These are phyloP conservation scores for Geopemphigus sp. DNA, from an alignment of 1,140 invertebrate species.

Conservation along the genomic window DNA sequence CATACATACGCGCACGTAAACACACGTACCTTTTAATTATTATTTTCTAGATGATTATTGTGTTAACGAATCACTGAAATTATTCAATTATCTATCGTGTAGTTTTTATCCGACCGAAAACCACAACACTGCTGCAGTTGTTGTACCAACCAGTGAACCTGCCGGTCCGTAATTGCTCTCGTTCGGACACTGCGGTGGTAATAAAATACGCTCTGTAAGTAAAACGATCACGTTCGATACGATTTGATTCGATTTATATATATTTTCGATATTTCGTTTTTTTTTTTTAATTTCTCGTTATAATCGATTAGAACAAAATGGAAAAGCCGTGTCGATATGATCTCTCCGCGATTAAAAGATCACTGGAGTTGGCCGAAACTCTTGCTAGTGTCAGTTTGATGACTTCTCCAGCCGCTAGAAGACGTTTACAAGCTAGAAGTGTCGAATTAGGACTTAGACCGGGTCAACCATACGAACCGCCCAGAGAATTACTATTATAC, in stretches of 20 bases:
- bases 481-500: conserved; percentile 64
- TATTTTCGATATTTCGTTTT: too few species aligned
- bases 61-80: not conserved
- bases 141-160: not conserved
- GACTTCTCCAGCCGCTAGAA: conserved; percentile 60
- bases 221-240: not conserved
- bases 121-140: not conserved
- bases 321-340: conserved; percentile 43
- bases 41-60: not conserved
- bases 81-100: not conserved
- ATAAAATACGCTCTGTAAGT: not conserved
- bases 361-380: conserved; percentile 61
- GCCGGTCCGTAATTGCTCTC: conserved; percentile 9
- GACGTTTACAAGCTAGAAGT: conserved; percentile 59
- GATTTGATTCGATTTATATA: too few species aligned
- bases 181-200: not conserved
- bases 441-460: conserved; percentile 58
- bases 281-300: not conserved
- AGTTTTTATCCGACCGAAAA: not conserved
- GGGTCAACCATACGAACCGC: conserved; percentile 60
- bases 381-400: conserved; percentile 61
- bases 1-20: too few species aligned
- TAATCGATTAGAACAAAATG: not conserved
- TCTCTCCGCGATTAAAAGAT: conserved; percentile 58
- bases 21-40: not conserved